Evolutionary conservation across 2,888 invertebrate species (phyloP), one percentile per base, ranked within the genome.

Genomic region (Sarcophaga carnaria): DNA sequence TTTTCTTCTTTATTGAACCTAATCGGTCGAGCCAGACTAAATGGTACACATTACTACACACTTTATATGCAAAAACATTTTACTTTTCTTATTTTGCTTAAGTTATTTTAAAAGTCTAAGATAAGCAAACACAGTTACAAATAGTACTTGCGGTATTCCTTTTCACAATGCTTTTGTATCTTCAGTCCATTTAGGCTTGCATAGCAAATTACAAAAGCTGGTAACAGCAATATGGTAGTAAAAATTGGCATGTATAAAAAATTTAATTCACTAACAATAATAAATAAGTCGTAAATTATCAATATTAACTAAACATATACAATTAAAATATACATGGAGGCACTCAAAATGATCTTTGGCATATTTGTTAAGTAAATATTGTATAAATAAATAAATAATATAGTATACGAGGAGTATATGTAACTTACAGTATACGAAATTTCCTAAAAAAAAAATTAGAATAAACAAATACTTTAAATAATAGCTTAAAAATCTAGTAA

Each of bases 331-430:
- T 20, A 79, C n/a, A 83, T 81, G 83, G 84, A 87, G 84, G 83
- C 84, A 87, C 87, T 81, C 80, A 70, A 84, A 87, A 84, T 81
- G 45, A 81, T 81, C 75, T 84, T 87, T 87, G 87, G 87, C 87
- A 78, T 83, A 70, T 64, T 37, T 10, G 8, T 37, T 37, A 37
- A 37, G 37, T 37, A 37, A 37, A 37, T 10, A 37, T 37, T 37
- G 8, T 37, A 37, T 37, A 37, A 37, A 37, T 37, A 37, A 37
- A 37, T 37, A 8, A 63, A 62, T 11, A 80, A 80, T 45, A 45
- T n/a, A 37, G n/a, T 37, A 37, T 45, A 4, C 20, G 4, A 11
- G n/a, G 4, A 66, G 1, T 67, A 47, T 17, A 11, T 67, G 14
- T 20, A 45, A 45, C n/a, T 62, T 45, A 14, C 75, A 37, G 6